phyloP scores from a whole-genome alignment of 2,113 vertebrate species.

The Argyrosomus japonicus region DNA sequence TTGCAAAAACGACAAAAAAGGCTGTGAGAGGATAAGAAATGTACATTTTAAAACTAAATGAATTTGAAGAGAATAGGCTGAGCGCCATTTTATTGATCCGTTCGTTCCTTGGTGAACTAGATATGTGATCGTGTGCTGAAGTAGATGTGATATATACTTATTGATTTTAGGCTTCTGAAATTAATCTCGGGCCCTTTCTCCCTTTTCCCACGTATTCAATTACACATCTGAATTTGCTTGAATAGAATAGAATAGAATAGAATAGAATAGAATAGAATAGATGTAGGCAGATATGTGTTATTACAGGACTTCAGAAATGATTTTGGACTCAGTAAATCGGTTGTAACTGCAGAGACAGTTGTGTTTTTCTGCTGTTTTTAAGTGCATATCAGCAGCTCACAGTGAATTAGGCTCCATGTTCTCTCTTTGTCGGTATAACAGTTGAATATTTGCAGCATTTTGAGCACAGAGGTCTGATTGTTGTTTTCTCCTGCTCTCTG shows the following conservation, averaged over 20 bases:
- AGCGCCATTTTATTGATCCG: slow-evolving; percentile 67
- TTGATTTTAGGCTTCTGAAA: slow-evolving; percentile 78
- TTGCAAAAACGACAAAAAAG: neutral
- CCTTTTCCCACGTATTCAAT: slow-evolving; percentile 72
- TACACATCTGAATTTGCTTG: slow-evolving; percentile 42
- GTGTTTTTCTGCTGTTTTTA: neutral
- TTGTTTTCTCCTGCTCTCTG: slow-evolving; percentile 40
- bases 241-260: slow-evolving; percentile 25
- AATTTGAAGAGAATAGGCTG: slow-evolving; percentile 42
- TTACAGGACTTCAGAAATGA: neutral
- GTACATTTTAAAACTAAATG: slow-evolving; percentile 34
- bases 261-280: slow-evolving; percentile 22
- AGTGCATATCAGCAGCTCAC: neutral
- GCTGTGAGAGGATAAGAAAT: rapidly evolving
- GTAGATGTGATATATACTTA: slow-evolving; percentile 75
- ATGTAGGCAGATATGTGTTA: neutral
- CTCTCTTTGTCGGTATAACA: neutral
- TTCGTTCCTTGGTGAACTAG: slow-evolving; percentile 59
- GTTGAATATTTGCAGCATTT: slow-evolving; percentile 32
- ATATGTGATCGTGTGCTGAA: slow-evolving; percentile 71
- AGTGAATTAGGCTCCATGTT: neutral
- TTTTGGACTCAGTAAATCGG: neutral
- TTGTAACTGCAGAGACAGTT: neutral
- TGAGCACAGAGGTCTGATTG: slow-evolving; percentile 61
- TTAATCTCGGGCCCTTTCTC: slow-evolving; percentile 69